Evolutionary conservation across 2,888 invertebrate species (phyloP).

Genomic region (Eulithis testata): DNA sequence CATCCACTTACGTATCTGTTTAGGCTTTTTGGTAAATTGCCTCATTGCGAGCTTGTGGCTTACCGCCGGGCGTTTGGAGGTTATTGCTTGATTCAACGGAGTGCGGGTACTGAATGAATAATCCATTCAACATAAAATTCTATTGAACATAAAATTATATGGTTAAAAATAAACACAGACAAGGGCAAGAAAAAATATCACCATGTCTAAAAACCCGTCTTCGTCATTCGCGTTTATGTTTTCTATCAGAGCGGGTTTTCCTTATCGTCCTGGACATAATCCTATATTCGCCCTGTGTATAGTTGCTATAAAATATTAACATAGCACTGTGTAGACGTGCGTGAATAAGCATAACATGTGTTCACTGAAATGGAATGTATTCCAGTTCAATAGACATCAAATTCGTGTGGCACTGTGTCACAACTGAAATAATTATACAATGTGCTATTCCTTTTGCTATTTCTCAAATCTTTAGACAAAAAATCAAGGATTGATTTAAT

Average conservation of each 20-base stretch:
- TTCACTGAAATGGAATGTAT: slow-evolving; percentile 6
- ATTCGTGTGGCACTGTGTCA: slow-evolving; percentile 1
- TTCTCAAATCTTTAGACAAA: background rate
- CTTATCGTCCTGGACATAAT: background rate
- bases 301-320: background rate
- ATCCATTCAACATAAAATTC: too few species aligned
- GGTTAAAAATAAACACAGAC: background rate
- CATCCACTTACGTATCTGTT: slow-evolving; percentile 64
- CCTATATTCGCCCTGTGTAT: background rate
- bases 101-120: background rate
- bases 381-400: slow-evolving; percentile 9
- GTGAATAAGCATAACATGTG: background rate
- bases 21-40: slow-evolving; percentile 63
- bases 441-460: background rate
- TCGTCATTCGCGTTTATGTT: background rate
- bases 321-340: background rate
- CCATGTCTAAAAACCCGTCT: background rate
- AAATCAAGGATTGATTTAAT: background rate
- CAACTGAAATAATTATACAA: background rate
- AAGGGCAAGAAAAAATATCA: background rate
- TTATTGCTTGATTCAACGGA: slow-evolving; percentile 20
- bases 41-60: slow-evolving; percentile 44
- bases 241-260: background rate
- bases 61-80: slow-evolving; percentile 36
- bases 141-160: too few species aligned